Evolutionary conservation across 2,888 invertebrate genomes (phyloP).

Genomic region (Periphyllus acericola): DNA sequence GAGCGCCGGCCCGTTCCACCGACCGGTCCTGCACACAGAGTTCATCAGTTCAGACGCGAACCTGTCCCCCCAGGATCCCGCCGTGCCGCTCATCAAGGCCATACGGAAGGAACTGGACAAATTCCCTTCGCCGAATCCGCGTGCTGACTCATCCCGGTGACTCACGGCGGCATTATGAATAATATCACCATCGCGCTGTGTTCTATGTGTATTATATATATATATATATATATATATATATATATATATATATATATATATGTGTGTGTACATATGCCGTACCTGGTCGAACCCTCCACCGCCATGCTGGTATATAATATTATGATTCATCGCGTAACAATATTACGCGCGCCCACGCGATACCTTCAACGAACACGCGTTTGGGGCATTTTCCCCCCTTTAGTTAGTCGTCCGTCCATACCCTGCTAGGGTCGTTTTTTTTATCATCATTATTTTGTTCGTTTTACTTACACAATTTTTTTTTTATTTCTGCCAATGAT

Average conservation of each 20-base stretch:
- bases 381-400: background rate
- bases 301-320: background rate
- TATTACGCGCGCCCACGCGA: background rate
- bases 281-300: conserved; percentile 8
- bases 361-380: background rate
- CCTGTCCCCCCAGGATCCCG: conserved; percentile 76
- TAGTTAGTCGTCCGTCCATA: background rate
- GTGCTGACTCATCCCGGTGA: conserved; percentile 49
- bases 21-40: conserved; percentile 70
- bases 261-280: background rate
- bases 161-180: background rate
- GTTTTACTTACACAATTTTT: background rate
- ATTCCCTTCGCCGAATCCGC: conserved; percentile 63
- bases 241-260: too few species aligned
- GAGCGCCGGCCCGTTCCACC: conserved; percentile 75
- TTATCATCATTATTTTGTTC: background rate
- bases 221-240: too few species aligned
- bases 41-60: conserved; percentile 72
- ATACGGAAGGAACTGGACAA: conserved; percentile 77
- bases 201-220: too few species aligned
- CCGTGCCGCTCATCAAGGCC: conserved; percentile 83
- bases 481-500: background rate
- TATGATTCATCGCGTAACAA: background rate
- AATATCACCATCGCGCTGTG: background rate
- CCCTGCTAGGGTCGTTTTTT: background rate